Conservation (phyloP, 2,888 invertebrate species). For the Eupithecia abbreviata region DNA sequence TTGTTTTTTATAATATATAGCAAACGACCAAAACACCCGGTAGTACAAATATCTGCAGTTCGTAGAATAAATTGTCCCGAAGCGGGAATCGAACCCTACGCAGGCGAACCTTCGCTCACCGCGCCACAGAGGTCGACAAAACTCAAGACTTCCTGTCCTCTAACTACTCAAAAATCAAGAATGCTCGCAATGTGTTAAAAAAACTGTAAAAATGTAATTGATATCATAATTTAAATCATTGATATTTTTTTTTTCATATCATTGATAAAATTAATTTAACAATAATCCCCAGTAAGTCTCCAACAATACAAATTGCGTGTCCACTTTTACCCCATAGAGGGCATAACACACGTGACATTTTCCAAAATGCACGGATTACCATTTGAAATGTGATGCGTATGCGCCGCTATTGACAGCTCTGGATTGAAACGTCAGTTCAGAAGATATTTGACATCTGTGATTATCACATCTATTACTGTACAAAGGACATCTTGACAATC, state of each 20-base stretch:
- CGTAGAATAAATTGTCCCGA: too few species aligned
- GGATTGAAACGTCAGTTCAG: constrained; percentile 49
- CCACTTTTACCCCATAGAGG: constrained; percentile 37
- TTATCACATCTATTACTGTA: not conserved
- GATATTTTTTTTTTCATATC: too few species aligned
- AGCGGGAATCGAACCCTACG: too few species aligned
- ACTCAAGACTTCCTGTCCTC: not conserved
- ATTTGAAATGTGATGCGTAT: constrained; percentile 51
- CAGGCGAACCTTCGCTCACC: too few species aligned
- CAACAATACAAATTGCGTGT: constrained; percentile 25
- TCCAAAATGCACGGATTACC: constrained; percentile 60
- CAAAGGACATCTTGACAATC: not conserved
- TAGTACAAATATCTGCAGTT: too few species aligned
- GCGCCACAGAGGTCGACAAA: too few species aligned
- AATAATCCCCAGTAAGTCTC: constrained; percentile 39
- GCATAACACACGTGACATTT: constrained; percentile 58
- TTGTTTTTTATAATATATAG: too few species aligned
- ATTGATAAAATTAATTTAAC: not conserved
- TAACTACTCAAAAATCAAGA: not conserved
- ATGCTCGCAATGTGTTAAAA: not conserved
- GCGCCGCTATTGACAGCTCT: constrained; percentile 55
- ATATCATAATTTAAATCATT: not conserved
- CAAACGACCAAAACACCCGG: too few species aligned
- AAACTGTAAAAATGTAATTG: not conserved
- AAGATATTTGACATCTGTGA: constrained; percentile 20